These are phyloP conservation scores for Neodiprion pinetum DNA, from an alignment of 1,140 invertebrate genomes.

Conservation along the genomic window DNA sequence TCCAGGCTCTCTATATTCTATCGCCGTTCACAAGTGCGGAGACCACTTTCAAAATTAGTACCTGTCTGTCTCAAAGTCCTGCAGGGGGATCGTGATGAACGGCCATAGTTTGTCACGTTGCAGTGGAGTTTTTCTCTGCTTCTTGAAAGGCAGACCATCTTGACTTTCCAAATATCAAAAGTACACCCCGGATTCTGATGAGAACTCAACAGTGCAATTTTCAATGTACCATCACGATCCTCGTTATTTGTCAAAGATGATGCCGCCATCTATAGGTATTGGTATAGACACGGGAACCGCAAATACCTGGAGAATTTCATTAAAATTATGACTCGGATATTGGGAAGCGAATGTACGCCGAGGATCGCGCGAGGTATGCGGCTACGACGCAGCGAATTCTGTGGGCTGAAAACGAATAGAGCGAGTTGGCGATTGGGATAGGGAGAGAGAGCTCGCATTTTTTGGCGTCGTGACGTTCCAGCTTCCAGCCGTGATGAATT, in stretches of 20 bases:
- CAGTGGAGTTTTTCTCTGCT: too few species aligned
- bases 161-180: too few species aligned
- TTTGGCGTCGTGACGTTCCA: neutral
- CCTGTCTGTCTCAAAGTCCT: conserved; percentile 25
- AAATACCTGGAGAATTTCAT: conserved; percentile 47
- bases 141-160: too few species aligned
- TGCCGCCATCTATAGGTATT: neutral
- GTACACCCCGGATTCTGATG: neutral
- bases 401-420: too few species aligned
- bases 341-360: conserved; percentile 38
- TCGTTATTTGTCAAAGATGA: conserved; percentile 39
- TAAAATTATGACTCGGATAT: conserved; percentile 53
- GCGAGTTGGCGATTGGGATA: too few species aligned
- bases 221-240: neutral
- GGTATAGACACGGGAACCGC: conserved; percentile 37
- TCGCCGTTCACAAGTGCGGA: conserved; percentile 14
- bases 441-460: neutral
- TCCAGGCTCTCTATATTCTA: conserved; percentile 23
- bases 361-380: conserved; percentile 25
- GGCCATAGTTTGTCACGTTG: too few species aligned
- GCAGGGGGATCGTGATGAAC: neutral
- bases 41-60: conserved; percentile 34
- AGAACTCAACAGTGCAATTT: conserved; percentile 3
- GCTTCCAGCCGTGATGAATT: neutral
- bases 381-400: conserved; percentile 1